phyloP scores from a whole-genome alignment of 2,113 vertebrate genomes.

The Melanocharis versteri region DNA sequence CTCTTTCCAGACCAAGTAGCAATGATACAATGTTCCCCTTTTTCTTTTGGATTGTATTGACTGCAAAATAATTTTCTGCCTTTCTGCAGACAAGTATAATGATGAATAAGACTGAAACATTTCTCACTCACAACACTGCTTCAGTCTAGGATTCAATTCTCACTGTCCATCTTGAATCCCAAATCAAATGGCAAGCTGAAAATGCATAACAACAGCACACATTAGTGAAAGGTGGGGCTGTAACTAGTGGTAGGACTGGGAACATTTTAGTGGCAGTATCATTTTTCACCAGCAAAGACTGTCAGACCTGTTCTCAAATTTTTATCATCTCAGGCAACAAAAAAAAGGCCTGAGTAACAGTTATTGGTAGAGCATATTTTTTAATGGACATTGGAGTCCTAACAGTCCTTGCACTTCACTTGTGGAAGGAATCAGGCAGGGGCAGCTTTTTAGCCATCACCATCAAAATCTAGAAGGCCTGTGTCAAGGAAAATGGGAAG shows the following conservation, averaged over 20 bases:
- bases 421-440: background rate
- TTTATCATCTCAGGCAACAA: background rate
- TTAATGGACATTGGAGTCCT: background rate
- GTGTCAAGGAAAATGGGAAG: background rate
- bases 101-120: background rate
- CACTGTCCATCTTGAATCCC: background rate
- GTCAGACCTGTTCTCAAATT: background rate
- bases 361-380: background rate
- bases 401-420: background rate
- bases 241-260: background rate
- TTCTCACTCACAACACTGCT: background rate
- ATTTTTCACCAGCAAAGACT: background rate
- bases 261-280: background rate
- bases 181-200: background rate
- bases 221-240: background rate
- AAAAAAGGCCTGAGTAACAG: background rate
- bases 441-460: rapidly evolving
- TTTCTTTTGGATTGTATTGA: background rate
- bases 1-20: background rate
- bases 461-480: background rate
- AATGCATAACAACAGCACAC: background rate
- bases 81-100: background rate
- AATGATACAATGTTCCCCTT: background rate
- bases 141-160: background rate
- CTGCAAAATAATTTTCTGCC: background rate